Base-by-base conservation (phyloP, 2,888 invertebrate species). In the Habrosyne pyritoides region DNA sequence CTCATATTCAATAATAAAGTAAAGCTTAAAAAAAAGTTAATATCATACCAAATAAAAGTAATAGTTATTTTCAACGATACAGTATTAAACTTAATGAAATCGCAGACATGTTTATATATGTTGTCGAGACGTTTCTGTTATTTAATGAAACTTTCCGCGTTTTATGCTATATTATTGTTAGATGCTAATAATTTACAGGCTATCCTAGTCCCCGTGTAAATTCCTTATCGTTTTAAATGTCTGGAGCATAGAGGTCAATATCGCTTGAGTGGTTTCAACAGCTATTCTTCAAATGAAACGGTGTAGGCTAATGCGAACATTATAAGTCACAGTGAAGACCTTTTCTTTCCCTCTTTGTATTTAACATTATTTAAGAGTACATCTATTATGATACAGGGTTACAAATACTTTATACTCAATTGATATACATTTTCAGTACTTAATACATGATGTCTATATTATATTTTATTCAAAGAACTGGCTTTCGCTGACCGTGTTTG, bases 141-240 rank as follows among this genome's bases (percentile, higher is more conserved):
- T 64, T 64, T 62, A 69, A 69, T 56, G 57, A 51, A 60, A 60
- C 62, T 63, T 63, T 70, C 62, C 54, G 53, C 59, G 66, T 61
- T 68, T 60, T 61, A 62, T 64, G 66, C 58, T 57, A 53, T 53
- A 55, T 65, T 69, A 63, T 63, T 67, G 64, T 62, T 64, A 59
- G 57, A 36, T 57, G 33, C 47, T 55, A 62, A 67, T 69, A 64
- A 68, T 68, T 70, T 68, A 68, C 64, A 55, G 57, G 46, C 54
- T n/a, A 10, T 33, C 54, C 47, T 47, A 62, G 22, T 48, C 21
- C 1, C 10, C 24, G 12, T 14, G 14, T 14, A 14, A 24, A 12
- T 47, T 47, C 2, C 24, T 47, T 22, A n/a, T 4, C 12, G 21
- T n/a, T 14, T 21, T 21, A 22, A 47, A 22, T 6, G 12, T 22